phyloP scores from a whole-genome alignment of 2,888 invertebrate species.

The Agrochola litura region DNA sequence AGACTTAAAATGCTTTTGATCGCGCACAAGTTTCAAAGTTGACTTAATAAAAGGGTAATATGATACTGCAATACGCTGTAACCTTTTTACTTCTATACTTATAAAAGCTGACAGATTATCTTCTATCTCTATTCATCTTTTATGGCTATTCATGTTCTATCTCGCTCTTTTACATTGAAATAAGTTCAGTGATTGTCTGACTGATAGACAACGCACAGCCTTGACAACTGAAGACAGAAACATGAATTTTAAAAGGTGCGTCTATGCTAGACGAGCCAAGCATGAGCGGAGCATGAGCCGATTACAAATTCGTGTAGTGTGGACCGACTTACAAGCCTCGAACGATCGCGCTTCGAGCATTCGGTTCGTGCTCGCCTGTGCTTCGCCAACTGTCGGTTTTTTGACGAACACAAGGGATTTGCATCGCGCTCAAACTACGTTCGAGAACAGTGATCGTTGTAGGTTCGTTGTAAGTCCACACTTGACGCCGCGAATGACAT shows the following conservation, averaged over 20 bases:
- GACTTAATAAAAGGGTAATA: slow-evolving; percentile 31
- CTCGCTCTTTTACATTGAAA: neutral
- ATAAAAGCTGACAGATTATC: slow-evolving; percentile 8
- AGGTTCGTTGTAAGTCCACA: too few relatives aligned
- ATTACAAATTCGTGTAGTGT: too few relatives aligned
- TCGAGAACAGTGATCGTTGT: too few relatives aligned
- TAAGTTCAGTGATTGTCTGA: neutral
- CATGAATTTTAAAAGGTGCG: slow-evolving; percentile 1
- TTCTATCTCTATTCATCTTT: neutral
- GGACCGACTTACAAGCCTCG: too few relatives aligned
- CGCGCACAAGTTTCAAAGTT: slow-evolving; percentile 35
- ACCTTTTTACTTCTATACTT: slow-evolving; percentile 11
- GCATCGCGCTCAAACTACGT: too few relatives aligned
- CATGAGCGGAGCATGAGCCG: too few relatives aligned
- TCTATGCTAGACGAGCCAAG: too few relatives aligned
- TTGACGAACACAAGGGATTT: too few relatives aligned
- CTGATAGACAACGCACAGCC: neutral
- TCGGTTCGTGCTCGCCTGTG: too few relatives aligned
- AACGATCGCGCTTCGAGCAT: too few relatives aligned
- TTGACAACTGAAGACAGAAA: neutral
- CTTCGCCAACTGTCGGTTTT: too few relatives aligned
- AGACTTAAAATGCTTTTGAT: slow-evolving; percentile 44
- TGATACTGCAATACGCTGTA: slow-evolving; percentile 24
- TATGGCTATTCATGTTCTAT: neutral
- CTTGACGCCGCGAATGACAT: too few relatives aligned